phyloP scores from a whole-genome alignment of 2,113 vertebrate genomes.

The Urocynchramus pylzowi region DNA sequence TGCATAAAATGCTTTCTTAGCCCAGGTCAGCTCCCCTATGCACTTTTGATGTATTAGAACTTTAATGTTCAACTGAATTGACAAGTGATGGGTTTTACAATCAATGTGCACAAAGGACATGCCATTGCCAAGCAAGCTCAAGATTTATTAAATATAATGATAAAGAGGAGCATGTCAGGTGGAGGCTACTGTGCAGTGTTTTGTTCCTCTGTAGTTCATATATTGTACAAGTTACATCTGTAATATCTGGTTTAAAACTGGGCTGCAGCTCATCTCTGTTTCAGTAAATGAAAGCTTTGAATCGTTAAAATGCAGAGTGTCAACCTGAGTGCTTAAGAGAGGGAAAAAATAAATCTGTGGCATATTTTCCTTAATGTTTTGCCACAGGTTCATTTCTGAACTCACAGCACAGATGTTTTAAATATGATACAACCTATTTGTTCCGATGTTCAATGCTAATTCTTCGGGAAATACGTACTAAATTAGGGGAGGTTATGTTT shows the following conservation, averaged over 20 bases:
- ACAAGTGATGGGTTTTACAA: conserved; percentile 50
- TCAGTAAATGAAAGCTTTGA: conserved; percentile 30
- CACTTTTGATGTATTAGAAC: conserved; percentile 56
- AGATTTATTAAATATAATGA: conserved; percentile 41
- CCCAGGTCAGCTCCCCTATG: conserved; percentile 60
- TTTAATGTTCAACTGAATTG: conserved; percentile 49
- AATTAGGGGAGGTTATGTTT: conserved; percentile 28
- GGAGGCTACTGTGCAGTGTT: background rate
- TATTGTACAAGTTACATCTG: background rate
- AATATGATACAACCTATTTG: conserved; percentile 45
- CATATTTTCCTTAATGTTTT: conserved; percentile 56
- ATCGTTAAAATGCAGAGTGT: conserved; percentile 12
- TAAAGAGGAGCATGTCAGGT: background rate
- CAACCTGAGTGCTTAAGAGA: conserved; percentile 29
- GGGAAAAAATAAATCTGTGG: conserved; percentile 45
- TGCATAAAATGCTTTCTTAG: conserved; percentile 45
- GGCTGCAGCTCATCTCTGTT: background rate
- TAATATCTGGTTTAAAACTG: background rate
- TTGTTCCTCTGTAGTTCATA: background rate
- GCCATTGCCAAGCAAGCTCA: conserved; percentile 14
- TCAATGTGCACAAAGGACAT: conserved; percentile 25
- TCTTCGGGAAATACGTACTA: conserved; percentile 18
- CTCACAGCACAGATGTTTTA: conserved; percentile 61
- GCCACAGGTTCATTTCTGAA: conserved; percentile 47
- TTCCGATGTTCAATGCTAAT: background rate